Base-by-base conservation (phyloP, 2,888 invertebrate species). In the Noctuana brunneofusca region DNA sequence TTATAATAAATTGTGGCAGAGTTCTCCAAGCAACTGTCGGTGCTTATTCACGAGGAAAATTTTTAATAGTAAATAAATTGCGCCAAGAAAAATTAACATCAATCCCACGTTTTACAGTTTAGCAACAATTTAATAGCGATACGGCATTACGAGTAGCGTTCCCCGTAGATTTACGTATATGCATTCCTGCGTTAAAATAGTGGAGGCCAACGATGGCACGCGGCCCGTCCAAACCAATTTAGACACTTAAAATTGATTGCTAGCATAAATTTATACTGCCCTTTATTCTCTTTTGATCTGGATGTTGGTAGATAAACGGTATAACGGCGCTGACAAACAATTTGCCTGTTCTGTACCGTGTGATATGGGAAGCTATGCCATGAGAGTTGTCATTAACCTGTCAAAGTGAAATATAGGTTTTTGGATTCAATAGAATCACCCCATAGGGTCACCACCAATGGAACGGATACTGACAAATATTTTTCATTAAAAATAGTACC, bases 141-240 rank as follows among this genome's bases (percentile, higher is more conserved):
- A n/a, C n/a, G 6, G 14, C 16, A 41, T 16, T 16, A 41, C 16
- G 16, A 35, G 14, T 35, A 22, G 11, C 32, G 27, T 58, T 30
- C 35, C 50, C 41, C 30, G 27, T 41, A 52, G 27, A 48, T 48
- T 59, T 32, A 43, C 53, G 46, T 53, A 24, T 22, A 38, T 35
- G 22, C 60, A 62, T 62, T 54, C 54, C 38, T 64, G 56, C 58
- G 64, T 66, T 64, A 70, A 69, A 70, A 69, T 68, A 66, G 58
- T 65, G 58, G 54, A 18, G 41, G 41, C 9, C 58, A 55, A n/a
- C 53, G 27, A 63, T 30, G 52, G 65, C 66, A 63, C 58, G 64
- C 66, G 71, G 57, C 59, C 69, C 70, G 75, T 76, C 77, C 73
- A 69, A 73, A 75, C 75, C 73, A 78, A 81, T 77, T 79, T 79